phyloP scores from a whole-genome alignment of 2,888 invertebrate species.

The Chouioia cunea region DNA sequence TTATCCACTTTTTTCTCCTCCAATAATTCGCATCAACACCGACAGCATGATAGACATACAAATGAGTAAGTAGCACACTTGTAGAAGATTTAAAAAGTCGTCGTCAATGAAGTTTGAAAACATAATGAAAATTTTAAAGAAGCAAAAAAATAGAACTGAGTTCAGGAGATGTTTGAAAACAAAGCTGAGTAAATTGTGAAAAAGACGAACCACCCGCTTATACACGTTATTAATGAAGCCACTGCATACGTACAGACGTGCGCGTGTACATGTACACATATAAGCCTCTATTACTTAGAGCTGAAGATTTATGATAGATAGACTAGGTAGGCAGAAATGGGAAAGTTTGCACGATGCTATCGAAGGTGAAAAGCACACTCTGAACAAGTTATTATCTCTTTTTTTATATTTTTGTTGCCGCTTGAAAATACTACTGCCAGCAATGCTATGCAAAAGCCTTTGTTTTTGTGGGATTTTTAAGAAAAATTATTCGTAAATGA shows the following conservation, averaged over 20 bases:
- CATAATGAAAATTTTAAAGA: too few species aligned
- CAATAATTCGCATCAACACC: too few species aligned
- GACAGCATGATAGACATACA: too few species aligned
- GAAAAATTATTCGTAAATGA: not conserved
- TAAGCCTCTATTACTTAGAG: constrained; percentile 12
- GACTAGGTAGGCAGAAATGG: constrained; percentile 8
- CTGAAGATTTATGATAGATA: constrained; percentile 32
- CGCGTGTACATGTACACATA: not conserved
- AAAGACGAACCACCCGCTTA: not conserved
- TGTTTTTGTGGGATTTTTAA: not conserved
- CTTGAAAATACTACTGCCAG: constrained; percentile 2
- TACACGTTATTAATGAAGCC: constrained; percentile 11
- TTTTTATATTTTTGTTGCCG: not conserved
- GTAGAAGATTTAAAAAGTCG: too few species aligned
- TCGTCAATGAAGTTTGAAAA: too few species aligned
- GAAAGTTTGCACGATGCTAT: constrained; percentile 26
- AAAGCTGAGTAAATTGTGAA: too few species aligned
- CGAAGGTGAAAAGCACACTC: constrained; percentile 1
- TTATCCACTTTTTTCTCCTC: too few species aligned
- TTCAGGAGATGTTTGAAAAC: too few species aligned
- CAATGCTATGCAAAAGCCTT: not conserved
- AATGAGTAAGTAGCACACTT: too few species aligned
- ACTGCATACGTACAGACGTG: not conserved
- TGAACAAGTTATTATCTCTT: not conserved
- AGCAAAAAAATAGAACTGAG: too few species aligned